Conservation (phyloP, 2,797 vertebrate species). For the Hyperoplus lanceolatus region DNA sequence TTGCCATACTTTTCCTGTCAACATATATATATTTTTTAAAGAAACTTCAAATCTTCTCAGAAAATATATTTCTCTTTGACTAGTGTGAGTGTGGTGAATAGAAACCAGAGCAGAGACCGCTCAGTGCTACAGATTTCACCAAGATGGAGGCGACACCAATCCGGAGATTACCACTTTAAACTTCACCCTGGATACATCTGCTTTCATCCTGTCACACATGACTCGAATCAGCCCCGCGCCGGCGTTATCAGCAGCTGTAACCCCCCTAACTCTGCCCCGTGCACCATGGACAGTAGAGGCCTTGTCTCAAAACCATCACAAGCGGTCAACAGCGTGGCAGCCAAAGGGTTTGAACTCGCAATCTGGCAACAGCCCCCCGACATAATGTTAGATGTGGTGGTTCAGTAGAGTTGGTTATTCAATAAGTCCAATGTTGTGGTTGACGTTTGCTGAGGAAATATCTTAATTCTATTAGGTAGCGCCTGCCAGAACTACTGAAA, state of each 20-base stretch:
- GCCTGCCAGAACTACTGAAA: constrained; percentile 33
- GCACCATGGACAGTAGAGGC: constrained; percentile 55
- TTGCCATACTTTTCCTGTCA: neutral
- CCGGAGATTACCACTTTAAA: constrained; percentile 40
- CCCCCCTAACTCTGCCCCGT: constrained; percentile 17
- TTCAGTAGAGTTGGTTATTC: constrained; percentile 14
- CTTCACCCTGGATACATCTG: constrained; percentile 1
- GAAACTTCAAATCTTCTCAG: neutral
- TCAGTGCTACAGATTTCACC: constrained; percentile 50
- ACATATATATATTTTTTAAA: neutral
- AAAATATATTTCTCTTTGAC: constrained; percentile 22
- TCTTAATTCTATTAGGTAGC: constrained; percentile 39
- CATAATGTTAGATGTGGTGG: constrained; percentile 33
- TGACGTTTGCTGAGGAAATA: constrained; percentile 36
- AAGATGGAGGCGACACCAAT: constrained; percentile 36
- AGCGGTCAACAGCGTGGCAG: constrained; percentile 47
- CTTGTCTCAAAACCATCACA: constrained; percentile 64
- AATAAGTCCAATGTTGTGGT: constrained; percentile 16
- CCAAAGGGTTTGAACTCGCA: constrained; percentile 49
- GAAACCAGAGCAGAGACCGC: neutral
- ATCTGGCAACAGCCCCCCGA: constrained; percentile 40
- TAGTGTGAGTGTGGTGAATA: constrained; percentile 1
- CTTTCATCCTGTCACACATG: constrained; percentile 60
- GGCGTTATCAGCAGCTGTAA: constrained; percentile 62
- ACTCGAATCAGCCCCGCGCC: constrained; percentile 42